Base-by-base conservation (phyloP, 2,113 vertebrate species). In the Gallinago undulata region DNA sequence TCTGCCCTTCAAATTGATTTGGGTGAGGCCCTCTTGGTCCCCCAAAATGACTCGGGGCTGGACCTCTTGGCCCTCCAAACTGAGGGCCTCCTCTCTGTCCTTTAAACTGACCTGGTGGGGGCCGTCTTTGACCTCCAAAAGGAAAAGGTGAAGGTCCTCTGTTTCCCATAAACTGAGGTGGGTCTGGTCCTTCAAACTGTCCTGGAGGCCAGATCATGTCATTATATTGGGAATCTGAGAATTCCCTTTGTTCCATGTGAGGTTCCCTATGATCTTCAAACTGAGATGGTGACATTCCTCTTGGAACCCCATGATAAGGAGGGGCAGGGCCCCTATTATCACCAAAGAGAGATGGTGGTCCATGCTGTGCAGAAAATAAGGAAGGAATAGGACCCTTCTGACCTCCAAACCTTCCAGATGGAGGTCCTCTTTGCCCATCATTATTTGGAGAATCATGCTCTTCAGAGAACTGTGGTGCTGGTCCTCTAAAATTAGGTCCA, bases 311-410 rank as follows among this genome's bases (percentile, higher is more conserved):
- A 10, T 98, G 98, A 47, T 99, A 98, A 53, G 98, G 93, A 30
- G 98, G 98, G 11, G 97, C 97, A 53, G 98, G 98, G 30, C 98
- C 98, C 92, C 99, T 98, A 16, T 94, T 98, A 31, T 99, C 99
- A 84, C 95, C 96, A 25, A 97, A 99, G 68, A 97, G 94, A 87
- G 98, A 97, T 16, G 95, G 97, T 28, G 98, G 98, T 60, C 98
- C 99, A 43, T 98, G 98, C 48, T 98, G 98, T 93, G 97, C 96
- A 87, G 98, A 97, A 89, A 99, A 99, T 75, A 98, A 98, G 77
- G 99, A 98, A 94, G 99, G 98, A 67, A 98, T 97, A 35, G 98
- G 96, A 56, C 97, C 98, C 72, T 98, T 99, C 4, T 98, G 99
- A 35, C 97, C 97, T 69, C 97, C 96, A 50, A 99, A 99, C 93